Evolutionary conservation across 1,140 invertebrate genomes (phyloP), one percentile per base, ranked within the genome.

Genomic region (Centruroides sculpturatus): DNA sequence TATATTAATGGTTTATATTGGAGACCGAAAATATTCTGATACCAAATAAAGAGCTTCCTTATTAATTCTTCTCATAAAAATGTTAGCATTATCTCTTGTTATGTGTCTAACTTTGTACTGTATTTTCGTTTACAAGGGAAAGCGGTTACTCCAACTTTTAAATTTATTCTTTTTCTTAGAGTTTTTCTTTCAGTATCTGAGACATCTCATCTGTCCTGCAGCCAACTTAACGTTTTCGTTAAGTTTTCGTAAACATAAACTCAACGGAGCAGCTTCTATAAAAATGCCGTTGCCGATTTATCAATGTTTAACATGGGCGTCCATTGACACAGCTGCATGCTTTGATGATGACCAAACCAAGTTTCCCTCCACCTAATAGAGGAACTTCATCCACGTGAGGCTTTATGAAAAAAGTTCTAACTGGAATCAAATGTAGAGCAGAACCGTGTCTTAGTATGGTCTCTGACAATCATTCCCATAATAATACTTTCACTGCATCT

Each of bases 291-390:
- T 4, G 59, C 61, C 3, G 64, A 55, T 10, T 59, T 59, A 13
- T 67, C 59, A 6, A 66, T 23, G 48, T 66, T 66, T 1, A 67
- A 55, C 53, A 64, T 57, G 0, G 66, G 64, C 56, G 54, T 62
- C 61, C 58, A 65, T 11, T 63, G 49, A 23, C 66, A 64, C 3
- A 66, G 10, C 36, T 56, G 49, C 41, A 66, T 35, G 47, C 56
- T 65, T 11, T 59, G 61, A 56, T 66, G 57, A 41, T 63, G 62
- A 12, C 66, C 66, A 53, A 63, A 66, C 66, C 66, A 66, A 3
- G 63, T 60, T 50, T 66, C 60, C 64, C 61, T 3, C 57, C 64
- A 6, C 58, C 59, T 10, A 65, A 49, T 4, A 53, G 4, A 5
- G 56, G 48, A 5, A 49, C 12, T 13, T 55, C 47, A 9, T 49